phyloP scores from a whole-genome alignment of 2,113 vertebrate species.

The Zeus faber region DNA sequence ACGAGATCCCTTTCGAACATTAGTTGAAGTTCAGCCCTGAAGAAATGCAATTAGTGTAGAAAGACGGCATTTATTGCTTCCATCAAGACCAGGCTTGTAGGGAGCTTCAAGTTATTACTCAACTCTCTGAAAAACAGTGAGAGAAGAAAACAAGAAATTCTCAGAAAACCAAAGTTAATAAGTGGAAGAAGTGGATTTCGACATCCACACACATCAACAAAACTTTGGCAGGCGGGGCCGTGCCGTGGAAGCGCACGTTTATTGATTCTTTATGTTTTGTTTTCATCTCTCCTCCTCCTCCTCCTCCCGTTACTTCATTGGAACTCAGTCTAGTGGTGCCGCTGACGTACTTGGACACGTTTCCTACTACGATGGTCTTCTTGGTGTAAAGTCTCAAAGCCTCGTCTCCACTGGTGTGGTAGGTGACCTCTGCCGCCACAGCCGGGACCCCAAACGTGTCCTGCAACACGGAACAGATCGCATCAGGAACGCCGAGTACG shows the following conservation, averaged over 20 bases:
- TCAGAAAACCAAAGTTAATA: too few species aligned
- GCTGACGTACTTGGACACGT: constrained; percentile 89
- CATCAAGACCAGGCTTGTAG: constrained; percentile 44
- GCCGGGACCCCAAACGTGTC: constrained; percentile 79
- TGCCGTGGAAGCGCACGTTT: not conserved
- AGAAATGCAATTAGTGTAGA: not conserved
- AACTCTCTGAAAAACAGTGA: constrained; percentile 13
- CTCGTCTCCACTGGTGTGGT: constrained; percentile 82
- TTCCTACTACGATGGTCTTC: constrained; percentile 98
- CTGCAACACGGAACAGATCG: constrained; percentile 65
- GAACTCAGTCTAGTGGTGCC: not conserved
- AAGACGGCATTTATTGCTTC: constrained; percentile 6
- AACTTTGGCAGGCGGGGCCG: too few species aligned
- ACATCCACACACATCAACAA: too few species aligned
- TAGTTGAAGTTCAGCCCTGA: not conserved
- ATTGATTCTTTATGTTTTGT: not conserved
- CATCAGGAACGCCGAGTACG: too few species aligned
- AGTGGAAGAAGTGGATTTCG: too few species aligned
- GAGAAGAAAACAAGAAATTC: too few species aligned
- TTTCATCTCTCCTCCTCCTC: not conserved
- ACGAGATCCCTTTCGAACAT: too few species aligned
- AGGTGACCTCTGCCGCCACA: constrained; percentile 78
- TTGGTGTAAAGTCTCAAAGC: constrained; percentile 91
- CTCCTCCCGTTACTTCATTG: too few species aligned
- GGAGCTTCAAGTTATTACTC: constrained; percentile 1